A percentile compares a stretch with the other conserved stretches of the same genome.
Conservation (phyloP, 2,797 vertebrate genomes). For the Sebastes nivosus region DNA sequence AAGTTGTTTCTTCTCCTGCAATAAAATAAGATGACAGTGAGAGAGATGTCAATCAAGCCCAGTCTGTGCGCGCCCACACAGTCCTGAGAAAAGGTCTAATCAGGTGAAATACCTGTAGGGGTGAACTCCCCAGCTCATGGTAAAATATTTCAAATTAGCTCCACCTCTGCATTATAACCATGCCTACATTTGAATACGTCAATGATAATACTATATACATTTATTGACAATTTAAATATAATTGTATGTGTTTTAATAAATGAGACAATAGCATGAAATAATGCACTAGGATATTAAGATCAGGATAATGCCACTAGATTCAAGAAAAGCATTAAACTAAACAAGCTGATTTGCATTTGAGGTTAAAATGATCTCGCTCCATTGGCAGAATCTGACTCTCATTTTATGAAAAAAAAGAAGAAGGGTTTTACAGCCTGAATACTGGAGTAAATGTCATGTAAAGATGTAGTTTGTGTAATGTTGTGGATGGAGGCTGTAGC, state of each 20-base stretch:
- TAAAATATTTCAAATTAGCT: background rate
- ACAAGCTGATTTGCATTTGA: background rate
- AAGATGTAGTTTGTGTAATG: constrained; percentile 10
- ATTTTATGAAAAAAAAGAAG: constrained; percentile 1
- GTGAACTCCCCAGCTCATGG: too few species aligned
- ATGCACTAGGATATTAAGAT: background rate
- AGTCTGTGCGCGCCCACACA: background rate
- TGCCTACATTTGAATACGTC: background rate
- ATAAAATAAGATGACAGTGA: background rate
- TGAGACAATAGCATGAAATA: background rate
- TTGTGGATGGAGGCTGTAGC: constrained; percentile 36
- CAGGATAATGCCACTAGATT: background rate
- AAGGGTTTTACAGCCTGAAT: background rate
- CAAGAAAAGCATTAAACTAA: background rate
- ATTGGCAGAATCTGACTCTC: background rate
- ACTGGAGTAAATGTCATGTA: constrained; percentile 11
- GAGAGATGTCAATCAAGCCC: background rate
- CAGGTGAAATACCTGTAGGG: too few species aligned
- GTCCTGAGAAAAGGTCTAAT: too few species aligned
- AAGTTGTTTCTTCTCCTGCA: background rate
- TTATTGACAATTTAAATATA: background rate
- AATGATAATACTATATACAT: rapidly evolving
- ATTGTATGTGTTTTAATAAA: background rate
- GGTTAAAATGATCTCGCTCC: background rate
- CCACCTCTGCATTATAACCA: background rate